Base-by-base conservation (phyloP, 2,888 invertebrate genomes). In the Melipona beecheii region DNA sequence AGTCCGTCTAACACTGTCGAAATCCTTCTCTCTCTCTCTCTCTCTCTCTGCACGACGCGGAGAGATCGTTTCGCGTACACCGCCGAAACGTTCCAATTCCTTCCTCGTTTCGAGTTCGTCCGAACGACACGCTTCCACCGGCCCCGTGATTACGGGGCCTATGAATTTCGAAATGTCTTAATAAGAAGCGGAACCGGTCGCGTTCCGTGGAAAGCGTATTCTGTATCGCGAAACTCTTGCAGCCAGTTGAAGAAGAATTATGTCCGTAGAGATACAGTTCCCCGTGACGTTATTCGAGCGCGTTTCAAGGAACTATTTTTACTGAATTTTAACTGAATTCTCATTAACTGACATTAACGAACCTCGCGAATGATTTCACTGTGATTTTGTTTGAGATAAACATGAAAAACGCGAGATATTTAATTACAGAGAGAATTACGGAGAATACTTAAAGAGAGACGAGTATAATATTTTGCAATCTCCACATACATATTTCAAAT, bases 1-100 rank as follows among this genome's bases (percentile, higher is more conserved):
- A 91, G 89, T 90, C 89, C 84, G 81, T 85, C 87, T 85, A 90
- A 91, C 88, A 84, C 89, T 81, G 84, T 88, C 89, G 84, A 91
- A 91, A 89, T 88, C 56, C 72, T 75, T 72, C 75, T 83, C 75
- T 64, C 74, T 64, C 31, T 64, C 13, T 4, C 56, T 43, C 9
- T 43, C 43, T 43, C 9, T 43, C 43, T 43, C 11, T 27, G 15
- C 31, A 27, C 72, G 72, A 70, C 75, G 50, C 62, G 72, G 60
- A 81, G 68, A 68, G 81, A 83, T 58, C 56, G 62, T 56, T 60
- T 60, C 64, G 68, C 31, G n/a, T 36, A 70, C 43, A 27, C 66
- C 66, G 49, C 68, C 75, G 60, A 64, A 81, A 60, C 68, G 72
- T 62, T 66, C 77, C 58, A 52, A 77, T 78, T 78, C 73, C 78